Evolutionary conservation across 2,797 vertebrate genomes (phyloP).

Genomic region (Mastacembelus armatus): DNA sequence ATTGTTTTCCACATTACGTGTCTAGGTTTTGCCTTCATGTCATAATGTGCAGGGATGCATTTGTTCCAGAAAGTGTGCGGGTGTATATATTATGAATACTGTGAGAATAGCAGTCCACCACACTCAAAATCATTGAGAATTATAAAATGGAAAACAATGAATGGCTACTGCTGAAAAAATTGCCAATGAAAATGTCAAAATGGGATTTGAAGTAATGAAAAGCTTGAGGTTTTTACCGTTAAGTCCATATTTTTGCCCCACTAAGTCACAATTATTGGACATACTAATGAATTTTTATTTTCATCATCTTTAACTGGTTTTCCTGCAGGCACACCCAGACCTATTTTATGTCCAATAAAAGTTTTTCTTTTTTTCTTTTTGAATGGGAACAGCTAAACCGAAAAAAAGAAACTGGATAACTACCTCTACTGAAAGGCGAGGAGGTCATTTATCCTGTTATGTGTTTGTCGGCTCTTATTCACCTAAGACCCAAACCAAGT

Average conservation of each 20-base stretch:
- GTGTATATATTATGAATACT: neutral
- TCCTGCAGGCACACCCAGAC: neutral
- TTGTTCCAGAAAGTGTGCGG: no score
- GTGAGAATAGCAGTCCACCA: neutral
- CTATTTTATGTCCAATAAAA: neutral
- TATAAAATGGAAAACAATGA: neutral
- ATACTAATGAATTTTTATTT: no score
- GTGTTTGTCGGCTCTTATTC: slow-evolving; percentile 47
- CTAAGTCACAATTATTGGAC: neutral
- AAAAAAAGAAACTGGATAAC: neutral
- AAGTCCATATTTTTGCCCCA: neutral
- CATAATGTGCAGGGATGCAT: no score
- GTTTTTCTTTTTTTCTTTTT: neutral
- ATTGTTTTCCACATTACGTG: no score
- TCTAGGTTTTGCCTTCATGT: no score
- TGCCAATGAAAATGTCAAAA: neutral
- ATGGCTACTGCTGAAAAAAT: neutral
- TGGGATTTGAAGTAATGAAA: neutral
- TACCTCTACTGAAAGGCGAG: slow-evolving; percentile 20
- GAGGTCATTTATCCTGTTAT: slow-evolving; percentile 50
- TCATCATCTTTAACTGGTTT: no score
- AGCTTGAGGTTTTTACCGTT: neutral
- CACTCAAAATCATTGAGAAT: no score
- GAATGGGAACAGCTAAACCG: neutral
- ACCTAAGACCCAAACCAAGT: slow-evolving; percentile 32